Evolutionary conservation across 2,888 invertebrate genomes (phyloP).

Genomic region (Drosophila prostipennis): DNA sequence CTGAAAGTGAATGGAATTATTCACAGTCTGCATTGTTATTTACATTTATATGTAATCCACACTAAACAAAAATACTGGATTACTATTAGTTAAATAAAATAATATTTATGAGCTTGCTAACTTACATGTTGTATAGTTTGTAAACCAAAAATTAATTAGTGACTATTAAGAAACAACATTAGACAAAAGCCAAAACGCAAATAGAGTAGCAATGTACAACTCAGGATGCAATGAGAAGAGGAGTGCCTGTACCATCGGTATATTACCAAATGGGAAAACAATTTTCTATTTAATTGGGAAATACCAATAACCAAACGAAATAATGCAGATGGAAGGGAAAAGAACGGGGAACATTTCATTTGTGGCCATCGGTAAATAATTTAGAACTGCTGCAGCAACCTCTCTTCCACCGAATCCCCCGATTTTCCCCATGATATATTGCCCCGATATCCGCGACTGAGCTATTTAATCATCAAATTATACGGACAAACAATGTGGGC

Average conservation of each 20-base stretch:
- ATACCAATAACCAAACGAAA: constrained; percentile 8
- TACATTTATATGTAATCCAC: background rate
- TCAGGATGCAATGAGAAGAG: background rate
- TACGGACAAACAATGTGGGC: constrained; percentile 29
- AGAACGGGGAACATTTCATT: constrained; percentile 24
- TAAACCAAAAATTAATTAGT: constrained; percentile 20
- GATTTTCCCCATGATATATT: constrained; percentile 11
- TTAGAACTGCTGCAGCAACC: constrained; percentile 31
- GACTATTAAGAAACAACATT: constrained; percentile 28
- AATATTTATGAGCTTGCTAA: background rate
- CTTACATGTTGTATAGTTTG: background rate
- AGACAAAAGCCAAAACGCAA: constrained; percentile 17
- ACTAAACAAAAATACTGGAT: background rate
- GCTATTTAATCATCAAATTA: constrained; percentile 43
- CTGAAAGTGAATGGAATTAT: background rate
- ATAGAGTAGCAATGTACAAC: background rate
- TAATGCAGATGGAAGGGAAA: background rate
- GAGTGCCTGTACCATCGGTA: no score
- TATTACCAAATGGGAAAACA: constrained; percentile 13
- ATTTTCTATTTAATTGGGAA: constrained; percentile 35
- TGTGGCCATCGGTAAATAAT: constrained; percentile 48
- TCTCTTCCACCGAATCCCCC: constrained; percentile 3
- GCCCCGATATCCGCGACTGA: constrained; percentile 6
- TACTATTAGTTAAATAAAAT: background rate
- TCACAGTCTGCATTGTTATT: background rate